Base-by-base conservation (phyloP, 1,140 invertebrate species). In the Archivesica marissinica region DNA sequence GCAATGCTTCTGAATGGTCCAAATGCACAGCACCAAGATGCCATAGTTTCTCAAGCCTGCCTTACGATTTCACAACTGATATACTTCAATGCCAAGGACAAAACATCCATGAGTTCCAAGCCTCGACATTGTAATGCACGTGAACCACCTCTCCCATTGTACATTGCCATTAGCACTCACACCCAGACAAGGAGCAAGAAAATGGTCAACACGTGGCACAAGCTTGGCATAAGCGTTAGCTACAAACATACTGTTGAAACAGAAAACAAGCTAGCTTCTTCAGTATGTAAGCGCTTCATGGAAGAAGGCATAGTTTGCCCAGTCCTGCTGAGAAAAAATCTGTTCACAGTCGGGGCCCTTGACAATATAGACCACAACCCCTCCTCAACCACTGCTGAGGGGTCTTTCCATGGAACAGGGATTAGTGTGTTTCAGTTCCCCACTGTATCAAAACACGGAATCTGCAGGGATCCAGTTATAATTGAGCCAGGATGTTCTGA, bases 311-410 rank as follows among this genome's bases (percentile, higher is more conserved):
- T 86, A 39, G 78, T 86, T 61, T 88, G 86, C 84, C 79, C 83
- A 56, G 13, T 72, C 44, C 39, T 25, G 17, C 72, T 89, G 20
- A 54, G 52, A n/a, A 70, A 82, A 78, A 70, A 35, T 30, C 0
- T 89, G 0, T 86, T 88, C 54, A 85, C 76, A 30, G 87, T 76
- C 35, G 52, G 68, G 25, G 79, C 86, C 7, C n/a, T 89, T 39
- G 86, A 90, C 66, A 89, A 89, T 50, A 85, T 87, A 38, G 89
- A 90, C 47, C 88, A 90, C 50, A 89, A 90, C 80, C 90, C 88
- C 9, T 47, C 79, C 35, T 72, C 85, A 7, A 90, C 80, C 25
- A 89, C 81, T 20, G 75, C 85, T 54, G 68, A 0, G 28, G 28
- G 54, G 7, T 90, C 86, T 15, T 90, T 90, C 50, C 85, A 90